phyloP scores from a whole-genome alignment of 2,888 invertebrate genomes.

The Chymomyza fuscimana region DNA sequence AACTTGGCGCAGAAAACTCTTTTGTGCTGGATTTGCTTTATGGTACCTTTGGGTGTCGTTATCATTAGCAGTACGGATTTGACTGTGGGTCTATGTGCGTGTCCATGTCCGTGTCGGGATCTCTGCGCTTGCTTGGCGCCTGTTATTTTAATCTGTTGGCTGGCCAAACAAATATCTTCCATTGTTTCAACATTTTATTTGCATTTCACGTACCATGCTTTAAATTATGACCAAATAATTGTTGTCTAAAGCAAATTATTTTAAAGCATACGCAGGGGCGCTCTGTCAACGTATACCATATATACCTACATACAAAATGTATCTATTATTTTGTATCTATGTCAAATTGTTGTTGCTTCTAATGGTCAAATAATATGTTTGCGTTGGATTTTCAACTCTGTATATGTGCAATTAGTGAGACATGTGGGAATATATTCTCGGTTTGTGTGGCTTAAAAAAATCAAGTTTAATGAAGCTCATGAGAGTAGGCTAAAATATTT shows the following conservation, averaged over 20 bases:
- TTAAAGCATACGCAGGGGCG: slow-evolving; percentile 26
- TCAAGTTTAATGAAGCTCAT: background rate
- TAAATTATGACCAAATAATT: slow-evolving; percentile 37
- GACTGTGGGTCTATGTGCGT: background rate
- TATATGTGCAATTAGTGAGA: background rate
- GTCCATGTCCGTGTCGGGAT: background rate
- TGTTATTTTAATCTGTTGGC: background rate
- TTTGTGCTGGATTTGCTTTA: slow-evolving; percentile 48
- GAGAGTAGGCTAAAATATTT: background rate
- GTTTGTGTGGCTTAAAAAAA: background rate
- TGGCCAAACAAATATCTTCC: slow-evolving; percentile 35
- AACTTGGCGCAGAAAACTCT: slow-evolving; percentile 29
- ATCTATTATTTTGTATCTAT: background rate
- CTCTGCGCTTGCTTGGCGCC: background rate
- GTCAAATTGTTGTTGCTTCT: background rate
- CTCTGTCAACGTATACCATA: background rate
- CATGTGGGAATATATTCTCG: background rate
- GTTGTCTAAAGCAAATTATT: slow-evolving; percentile 47
- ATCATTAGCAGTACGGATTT: slow-evolving; percentile 26
- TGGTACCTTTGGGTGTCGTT: slow-evolving; percentile 68
- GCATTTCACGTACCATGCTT: slow-evolving; percentile 30
- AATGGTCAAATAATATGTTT: background rate
- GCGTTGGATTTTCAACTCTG: background rate
- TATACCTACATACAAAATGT: background rate
- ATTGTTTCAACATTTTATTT: slow-evolving; percentile 46